These are phyloP conservation scores for Campylomormyrus numenius DNA, from an alignment of 2,113 vertebrate species.

Conservation along the genomic window DNA sequence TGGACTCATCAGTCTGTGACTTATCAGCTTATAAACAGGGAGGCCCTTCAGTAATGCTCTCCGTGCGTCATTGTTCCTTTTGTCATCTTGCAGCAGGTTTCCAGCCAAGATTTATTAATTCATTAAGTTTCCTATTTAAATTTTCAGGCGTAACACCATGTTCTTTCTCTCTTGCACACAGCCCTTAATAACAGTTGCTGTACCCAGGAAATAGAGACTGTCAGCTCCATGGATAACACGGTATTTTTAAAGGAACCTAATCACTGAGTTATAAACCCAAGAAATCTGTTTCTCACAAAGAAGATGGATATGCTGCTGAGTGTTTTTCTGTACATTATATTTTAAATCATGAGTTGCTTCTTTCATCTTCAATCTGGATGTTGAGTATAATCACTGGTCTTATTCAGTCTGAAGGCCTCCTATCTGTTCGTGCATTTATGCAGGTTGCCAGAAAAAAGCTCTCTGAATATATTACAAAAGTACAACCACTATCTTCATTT, in stretches of 20 bases:
- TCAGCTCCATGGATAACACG: conserved; percentile 34
- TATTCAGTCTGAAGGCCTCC: not conserved
- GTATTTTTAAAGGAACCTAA: conserved; percentile 20
- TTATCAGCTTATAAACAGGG: conserved; percentile 67
- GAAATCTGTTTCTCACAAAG: not conserved
- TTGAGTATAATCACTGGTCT: not conserved
- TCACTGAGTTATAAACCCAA: conserved; percentile 21
- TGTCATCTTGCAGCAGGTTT: conserved; percentile 51
- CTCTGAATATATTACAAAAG: not conserved
- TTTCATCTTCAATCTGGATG: not conserved
- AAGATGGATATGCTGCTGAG: not conserved
- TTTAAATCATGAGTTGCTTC: not conserved
- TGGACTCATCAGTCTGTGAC: conserved; percentile 68
- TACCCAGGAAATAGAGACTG: conserved; percentile 35
- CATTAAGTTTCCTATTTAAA: conserved; percentile 64
- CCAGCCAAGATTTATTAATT: conserved; percentile 67
- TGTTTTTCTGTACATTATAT: not conserved
- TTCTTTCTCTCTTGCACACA: conserved; percentile 43
- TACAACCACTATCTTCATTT: not conserved
- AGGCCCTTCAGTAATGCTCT: conserved; percentile 54
- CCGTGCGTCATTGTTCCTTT: conserved; percentile 56
- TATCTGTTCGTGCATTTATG: not conserved
- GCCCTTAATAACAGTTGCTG: conserved; percentile 53
- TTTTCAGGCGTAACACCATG: conserved; percentile 56
- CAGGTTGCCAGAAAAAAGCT: not conserved